Evolutionary conservation across 2,888 invertebrate species (phyloP).

Genomic region (Priocnemis perturbator): DNA sequence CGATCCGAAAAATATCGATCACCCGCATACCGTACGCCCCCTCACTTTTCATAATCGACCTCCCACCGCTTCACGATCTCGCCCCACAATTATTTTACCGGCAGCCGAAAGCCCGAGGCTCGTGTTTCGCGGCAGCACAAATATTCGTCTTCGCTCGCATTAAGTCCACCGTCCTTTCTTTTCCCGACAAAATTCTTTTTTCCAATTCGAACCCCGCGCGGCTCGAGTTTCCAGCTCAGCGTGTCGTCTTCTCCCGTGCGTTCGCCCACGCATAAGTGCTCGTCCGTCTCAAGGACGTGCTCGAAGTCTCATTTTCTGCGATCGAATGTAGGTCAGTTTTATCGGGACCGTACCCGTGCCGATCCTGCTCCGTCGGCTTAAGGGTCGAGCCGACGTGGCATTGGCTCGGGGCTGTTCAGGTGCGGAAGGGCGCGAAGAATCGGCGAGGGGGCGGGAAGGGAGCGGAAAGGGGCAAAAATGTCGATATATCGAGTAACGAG

Average conservation of each 20-base stretch:
- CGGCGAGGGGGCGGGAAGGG: neutral
- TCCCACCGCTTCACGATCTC: too few relatives aligned
- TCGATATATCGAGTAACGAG: conserved; percentile 4
- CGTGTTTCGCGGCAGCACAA: too few relatives aligned
- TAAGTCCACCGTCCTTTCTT: neutral
- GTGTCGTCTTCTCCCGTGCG: conserved; percentile 35
- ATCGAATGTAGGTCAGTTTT: conserved; percentile 57
- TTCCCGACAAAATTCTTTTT: neutral
- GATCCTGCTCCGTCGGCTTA: conserved; percentile 7
- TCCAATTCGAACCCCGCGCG: too few relatives aligned
- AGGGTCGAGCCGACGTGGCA: neutral
- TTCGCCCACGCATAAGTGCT: conserved; percentile 36
- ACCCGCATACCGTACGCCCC: too few relatives aligned
- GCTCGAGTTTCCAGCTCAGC: too few relatives aligned
- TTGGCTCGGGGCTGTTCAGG: neutral
- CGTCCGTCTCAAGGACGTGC: conserved; percentile 48
- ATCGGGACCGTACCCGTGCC: conserved; percentile 28
- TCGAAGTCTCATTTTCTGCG: conserved; percentile 54
- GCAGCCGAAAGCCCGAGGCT: too few relatives aligned
- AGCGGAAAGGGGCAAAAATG: neutral
- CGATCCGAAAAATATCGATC: too few relatives aligned
- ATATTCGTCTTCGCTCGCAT: too few relatives aligned
- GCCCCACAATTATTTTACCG: too few relatives aligned
- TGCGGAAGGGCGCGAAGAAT: neutral
- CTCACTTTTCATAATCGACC: too few relatives aligned